A percentile compares a stretch with the other conserved stretches of the same genome.
Conservation (phyloP, 2,888 invertebrate genomes). For the Parochlus steinenii region DNA sequence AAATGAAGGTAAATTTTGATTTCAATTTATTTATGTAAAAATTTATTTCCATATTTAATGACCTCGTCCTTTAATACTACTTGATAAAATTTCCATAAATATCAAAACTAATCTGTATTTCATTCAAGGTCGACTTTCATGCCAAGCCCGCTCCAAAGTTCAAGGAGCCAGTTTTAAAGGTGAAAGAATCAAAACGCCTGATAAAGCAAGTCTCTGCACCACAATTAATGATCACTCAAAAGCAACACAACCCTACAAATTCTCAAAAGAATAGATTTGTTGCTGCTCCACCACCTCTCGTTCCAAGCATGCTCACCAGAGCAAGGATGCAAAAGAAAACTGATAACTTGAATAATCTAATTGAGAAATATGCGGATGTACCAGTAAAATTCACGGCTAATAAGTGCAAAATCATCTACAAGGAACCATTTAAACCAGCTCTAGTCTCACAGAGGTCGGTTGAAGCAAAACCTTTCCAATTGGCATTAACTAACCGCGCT, state of each 20-base stretch:
- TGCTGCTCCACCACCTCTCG: too few species aligned
- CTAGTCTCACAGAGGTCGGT: background rate
- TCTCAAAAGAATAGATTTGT: background rate
- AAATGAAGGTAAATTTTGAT: conserved; percentile 6
- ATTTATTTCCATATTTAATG: too few species aligned
- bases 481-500: background rate
- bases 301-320: conserved; percentile 7
- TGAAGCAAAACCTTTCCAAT: conserved; percentile 7
- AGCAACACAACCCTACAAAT: too few species aligned
- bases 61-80: too few species aligned
- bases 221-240: background rate
- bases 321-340: conserved; percentile 1
- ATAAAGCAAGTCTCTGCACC: conserved; percentile 6
- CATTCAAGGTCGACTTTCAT: too few species aligned
- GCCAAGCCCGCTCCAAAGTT: conserved; percentile 10
- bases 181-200: background rate
- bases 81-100: too few species aligned
- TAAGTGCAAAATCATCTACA: conserved; percentile 1
- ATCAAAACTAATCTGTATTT: too few species aligned
- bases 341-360: background rate
- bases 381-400: conserved; percentile 8
- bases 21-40: too few species aligned
- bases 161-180: background rate
- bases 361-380: conserved; percentile 2
- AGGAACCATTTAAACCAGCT: conserved; percentile 4